Evolutionary conservation across 2,113 vertebrate species (phyloP).

Genomic region (Actenoides lindsayi): DNA sequence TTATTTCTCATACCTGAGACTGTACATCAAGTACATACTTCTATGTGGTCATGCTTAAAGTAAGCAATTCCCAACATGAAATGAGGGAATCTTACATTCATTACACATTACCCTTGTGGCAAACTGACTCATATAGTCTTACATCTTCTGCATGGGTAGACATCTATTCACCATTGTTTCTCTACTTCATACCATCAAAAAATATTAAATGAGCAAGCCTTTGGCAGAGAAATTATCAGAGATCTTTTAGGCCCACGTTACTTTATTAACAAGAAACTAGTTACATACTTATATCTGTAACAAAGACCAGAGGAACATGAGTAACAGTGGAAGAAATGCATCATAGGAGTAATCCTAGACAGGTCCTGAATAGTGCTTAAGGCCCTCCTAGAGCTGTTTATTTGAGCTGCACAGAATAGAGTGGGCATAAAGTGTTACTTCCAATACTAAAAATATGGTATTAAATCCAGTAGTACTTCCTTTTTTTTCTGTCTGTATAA

Average conservation of each 20-base stretch:
- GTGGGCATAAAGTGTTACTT: neutral
- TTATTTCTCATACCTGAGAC: neutral
- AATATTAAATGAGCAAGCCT: neutral
- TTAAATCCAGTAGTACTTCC: neutral
- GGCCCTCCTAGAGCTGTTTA: neutral
- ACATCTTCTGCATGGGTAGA: neutral
- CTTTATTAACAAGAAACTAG: neutral
- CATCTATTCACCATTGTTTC: neutral
- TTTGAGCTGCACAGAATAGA: neutral
- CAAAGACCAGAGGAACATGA: neutral
- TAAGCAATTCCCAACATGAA: neutral
- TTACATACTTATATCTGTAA: neutral
- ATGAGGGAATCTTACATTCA: neutral
- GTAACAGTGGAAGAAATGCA: neutral
- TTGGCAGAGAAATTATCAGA: neutral
- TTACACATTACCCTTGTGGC: neutral
- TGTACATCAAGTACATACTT: neutral
- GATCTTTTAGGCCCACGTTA: neutral
- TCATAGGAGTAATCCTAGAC: neutral
- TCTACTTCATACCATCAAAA: neutral
- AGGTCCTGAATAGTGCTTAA: neutral
- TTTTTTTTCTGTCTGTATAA: neutral
- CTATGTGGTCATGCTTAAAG: neutral
- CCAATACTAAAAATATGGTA: neutral
- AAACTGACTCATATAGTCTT: neutral